phyloP scores from a whole-genome alignment of 2,113 vertebrate genomes.

The Epinephelus moara region DNA sequence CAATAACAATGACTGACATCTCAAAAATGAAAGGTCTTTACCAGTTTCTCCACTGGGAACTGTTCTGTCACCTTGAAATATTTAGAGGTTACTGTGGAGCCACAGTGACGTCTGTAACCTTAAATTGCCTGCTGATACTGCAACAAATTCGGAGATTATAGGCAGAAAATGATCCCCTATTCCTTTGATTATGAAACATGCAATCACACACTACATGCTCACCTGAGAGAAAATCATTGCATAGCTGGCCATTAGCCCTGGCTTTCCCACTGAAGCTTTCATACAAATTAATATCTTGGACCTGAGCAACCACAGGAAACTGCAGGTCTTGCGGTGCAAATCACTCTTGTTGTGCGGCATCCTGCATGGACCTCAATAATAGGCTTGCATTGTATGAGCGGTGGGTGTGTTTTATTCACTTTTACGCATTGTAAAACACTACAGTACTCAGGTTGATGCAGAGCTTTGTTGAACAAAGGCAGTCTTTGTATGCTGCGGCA shows the following conservation, averaged over 20 bases:
- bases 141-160: slow-evolving; percentile 49
- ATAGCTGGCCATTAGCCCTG: slow-evolving; percentile 34
- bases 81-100: slow-evolving; percentile 39
- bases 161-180: slow-evolving; percentile 10
- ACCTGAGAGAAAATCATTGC: slow-evolving; percentile 52
- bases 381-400: slow-evolving; percentile 51
- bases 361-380: slow-evolving; percentile 73
- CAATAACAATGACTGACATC: slow-evolving; percentile 31
- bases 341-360: slow-evolving; percentile 59
- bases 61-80: slow-evolving; percentile 52
- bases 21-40: slow-evolving; percentile 29
- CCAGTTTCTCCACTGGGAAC: slow-evolving; percentile 21
- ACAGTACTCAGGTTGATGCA: slow-evolving; percentile 55
- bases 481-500: slow-evolving; percentile 56
- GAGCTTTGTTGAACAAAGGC: slow-evolving; percentile 62
- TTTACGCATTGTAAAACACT: slow-evolving; percentile 55
- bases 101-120: slow-evolving; percentile 15
- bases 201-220: slow-evolving; percentile 60
- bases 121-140: slow-evolving; percentile 40
- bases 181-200: slow-evolving; percentile 64
- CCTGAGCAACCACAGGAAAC: slow-evolving; percentile 51
- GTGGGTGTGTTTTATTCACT: slow-evolving; percentile 53
- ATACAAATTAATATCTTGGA: slow-evolving; percentile 60
- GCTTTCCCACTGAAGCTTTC: slow-evolving; percentile 44
- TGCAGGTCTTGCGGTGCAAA: slow-evolving; percentile 55